phyloP scores from a whole-genome alignment of 2,797 vertebrate genomes.

The Coregonus suidteri region DNA sequence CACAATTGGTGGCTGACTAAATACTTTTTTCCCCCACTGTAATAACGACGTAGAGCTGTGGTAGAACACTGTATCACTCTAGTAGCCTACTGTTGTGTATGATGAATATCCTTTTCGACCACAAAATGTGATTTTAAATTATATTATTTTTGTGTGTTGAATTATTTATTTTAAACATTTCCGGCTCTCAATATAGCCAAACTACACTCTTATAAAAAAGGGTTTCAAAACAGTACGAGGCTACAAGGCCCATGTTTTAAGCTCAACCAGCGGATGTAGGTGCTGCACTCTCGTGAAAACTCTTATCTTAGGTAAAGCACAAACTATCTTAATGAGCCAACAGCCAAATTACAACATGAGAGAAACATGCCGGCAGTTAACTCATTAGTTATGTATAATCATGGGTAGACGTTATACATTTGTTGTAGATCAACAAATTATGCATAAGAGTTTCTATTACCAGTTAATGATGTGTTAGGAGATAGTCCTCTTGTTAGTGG shows the following conservation, averaged over 20 bases:
- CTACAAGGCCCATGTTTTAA: neutral
- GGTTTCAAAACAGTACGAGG: neutral
- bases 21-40: too few relatives aligned
- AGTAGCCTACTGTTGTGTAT: neutral
- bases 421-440: constrained; percentile 16
- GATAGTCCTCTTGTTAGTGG: constrained; percentile 5
- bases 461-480: constrained; percentile 8
- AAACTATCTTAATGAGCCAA: neutral
- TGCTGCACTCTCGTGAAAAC: neutral
- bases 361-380: constrained; percentile 9
- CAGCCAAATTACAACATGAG: constrained; percentile 9
- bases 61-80: neutral
- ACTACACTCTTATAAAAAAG: neutral
- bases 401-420: constrained; percentile 14
- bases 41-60: neutral
- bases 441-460: constrained; percentile 14
- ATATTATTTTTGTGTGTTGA: too few relatives aligned
- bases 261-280: neutral
- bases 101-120: neutral
- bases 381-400: constrained; percentile 17
- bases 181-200: too few relatives aligned
- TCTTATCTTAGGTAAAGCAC: neutral
- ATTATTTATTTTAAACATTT: neutral
- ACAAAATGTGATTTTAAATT: too few relatives aligned
- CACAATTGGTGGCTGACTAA: too few relatives aligned